Base-by-base conservation (phyloP, 2,797 vertebrate genomes). In the Molossus molossus region DNA sequence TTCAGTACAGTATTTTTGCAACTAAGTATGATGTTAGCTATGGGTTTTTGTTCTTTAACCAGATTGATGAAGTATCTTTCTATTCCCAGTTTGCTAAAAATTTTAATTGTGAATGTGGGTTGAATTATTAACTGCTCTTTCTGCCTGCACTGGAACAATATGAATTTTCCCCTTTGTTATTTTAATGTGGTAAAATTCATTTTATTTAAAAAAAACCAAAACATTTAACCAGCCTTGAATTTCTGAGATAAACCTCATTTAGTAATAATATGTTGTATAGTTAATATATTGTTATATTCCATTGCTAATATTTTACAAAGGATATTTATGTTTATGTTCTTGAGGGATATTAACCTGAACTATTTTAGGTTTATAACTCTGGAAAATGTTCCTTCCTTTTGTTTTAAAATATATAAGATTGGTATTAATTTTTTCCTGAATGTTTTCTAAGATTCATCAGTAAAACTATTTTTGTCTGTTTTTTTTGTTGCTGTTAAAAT, bases 1-100 rank as follows among this genome's bases (percentile, higher is more conserved):
- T 77, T 77, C 13, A 72, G 5, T 84, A 60, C 13, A 72, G 5
- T 84, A 60, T 82, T 90, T 95, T 91, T 55, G 65, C 69, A 45
- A 70, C 69, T 87, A 60, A 79, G 4, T 70, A 65, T 50, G 1
- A 64, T 86, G n/a, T 72, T 91, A 83, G 48, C 29, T 64, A 23
- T 37, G 20, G 53, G 13, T 55, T 33, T 20, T 10, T 55, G 9
- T 14, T 45, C 62, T 69, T 84, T 14, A 73, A n/a, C 37, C 53
- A 58, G 40, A 55, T 86, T 29, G 45, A 92, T 58, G 40, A 88
- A 62, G 27, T 57, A 85, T 1, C 25, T 91, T 82, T 70, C 13
- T 64, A 9, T 76, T 92, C 12, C 48, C 20, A 86, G 14, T 33
- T 92, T 86, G 53, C 9, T 81, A 57, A 70, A 86, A 50, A n/a